Conservation (phyloP, 2,797 vertebrate species). For the Anguilla megastoma region DNA sequence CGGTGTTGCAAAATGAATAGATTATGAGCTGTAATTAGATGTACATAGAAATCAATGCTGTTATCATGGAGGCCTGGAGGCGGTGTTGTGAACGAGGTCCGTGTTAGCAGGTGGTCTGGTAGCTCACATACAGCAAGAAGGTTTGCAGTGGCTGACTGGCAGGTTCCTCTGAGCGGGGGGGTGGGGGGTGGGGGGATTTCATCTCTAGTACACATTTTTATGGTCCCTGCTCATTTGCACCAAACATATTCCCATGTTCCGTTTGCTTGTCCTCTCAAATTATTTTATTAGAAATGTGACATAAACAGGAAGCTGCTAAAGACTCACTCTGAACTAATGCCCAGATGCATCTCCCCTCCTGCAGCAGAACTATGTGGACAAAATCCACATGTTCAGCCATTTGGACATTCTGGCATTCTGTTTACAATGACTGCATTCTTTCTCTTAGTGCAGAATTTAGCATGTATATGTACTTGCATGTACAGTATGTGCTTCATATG, state of each 20-base stretch:
- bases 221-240: neutral
- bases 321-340: neutral
- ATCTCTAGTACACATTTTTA: neutral
- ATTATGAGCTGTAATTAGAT: constrained; percentile 99
- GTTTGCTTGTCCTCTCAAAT: constrained; percentile 6
- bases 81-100: constrained; percentile 84
- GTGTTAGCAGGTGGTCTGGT: constrained; percentile 82
- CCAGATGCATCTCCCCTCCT: neutral
- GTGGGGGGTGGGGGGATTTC: constrained; percentile 39
- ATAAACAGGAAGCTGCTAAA: neutral
- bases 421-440: too few species aligned
- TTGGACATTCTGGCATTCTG: neutral
- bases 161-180: constrained; percentile 69
- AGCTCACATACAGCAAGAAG: constrained; percentile 84
- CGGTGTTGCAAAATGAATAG: constrained; percentile 98
- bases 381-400: neutral
- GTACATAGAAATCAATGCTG: constrained; percentile 99
- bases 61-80: constrained; percentile 94
- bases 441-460: too few species aligned
- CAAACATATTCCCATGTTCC: neutral
- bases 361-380: neutral
- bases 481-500: too few species aligned
- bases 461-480: too few species aligned
- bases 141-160: constrained; percentile 82
- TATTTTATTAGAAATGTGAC: neutral